Conservation (phyloP, 92 coral and sea anemone species). For the Porites rus region DNA sequence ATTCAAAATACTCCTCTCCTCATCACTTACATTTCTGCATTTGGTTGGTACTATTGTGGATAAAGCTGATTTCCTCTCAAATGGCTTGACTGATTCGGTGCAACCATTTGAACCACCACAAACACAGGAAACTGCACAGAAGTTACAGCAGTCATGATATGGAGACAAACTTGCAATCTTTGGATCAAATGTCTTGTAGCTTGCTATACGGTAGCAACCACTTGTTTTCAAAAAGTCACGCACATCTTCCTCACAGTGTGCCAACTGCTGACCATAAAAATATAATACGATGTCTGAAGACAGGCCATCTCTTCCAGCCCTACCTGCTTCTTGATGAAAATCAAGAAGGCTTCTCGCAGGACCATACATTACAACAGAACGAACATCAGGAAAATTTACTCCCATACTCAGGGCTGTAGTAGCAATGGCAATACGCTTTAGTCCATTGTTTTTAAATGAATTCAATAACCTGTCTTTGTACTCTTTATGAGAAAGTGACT, state of each 20-base stretch:
- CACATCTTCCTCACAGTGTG: slow-evolving; percentile 68
- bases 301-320: slow-evolving; percentile 69
- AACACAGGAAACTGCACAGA: slow-evolving; percentile 26
- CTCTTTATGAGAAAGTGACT: slow-evolving; percentile 5
- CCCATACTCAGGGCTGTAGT: slow-evolving; percentile 2
- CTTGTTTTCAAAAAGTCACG: slow-evolving; percentile 50
- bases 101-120: slow-evolving; percentile 13
- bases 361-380: no score
- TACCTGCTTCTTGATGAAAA: slow-evolving; percentile 58
- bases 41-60: background rate
- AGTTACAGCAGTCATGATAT: slow-evolving; percentile 42
- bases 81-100: slow-evolving; percentile 9
- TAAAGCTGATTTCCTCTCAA: slow-evolving; percentile 6
- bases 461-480: no score
- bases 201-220: slow-evolving; percentile 59
- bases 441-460: slow-evolving; percentile 5
- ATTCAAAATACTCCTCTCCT: slow-evolving; percentile 19
- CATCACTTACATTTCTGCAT: slow-evolving; percentile 39
- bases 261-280: slow-evolving; percentile 63
- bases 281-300: slow-evolving; percentile 41
- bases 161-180: slow-evolving; percentile 28
- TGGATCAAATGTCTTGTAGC: slow-evolving; percentile 36
- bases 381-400: no score
- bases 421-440: background rate
- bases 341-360: no score